Evolutionary conservation across 2,113 vertebrate genomes (phyloP), one percentile per base, ranked within the genome.

Genomic region (Neolamprologus variostigma): DNA sequence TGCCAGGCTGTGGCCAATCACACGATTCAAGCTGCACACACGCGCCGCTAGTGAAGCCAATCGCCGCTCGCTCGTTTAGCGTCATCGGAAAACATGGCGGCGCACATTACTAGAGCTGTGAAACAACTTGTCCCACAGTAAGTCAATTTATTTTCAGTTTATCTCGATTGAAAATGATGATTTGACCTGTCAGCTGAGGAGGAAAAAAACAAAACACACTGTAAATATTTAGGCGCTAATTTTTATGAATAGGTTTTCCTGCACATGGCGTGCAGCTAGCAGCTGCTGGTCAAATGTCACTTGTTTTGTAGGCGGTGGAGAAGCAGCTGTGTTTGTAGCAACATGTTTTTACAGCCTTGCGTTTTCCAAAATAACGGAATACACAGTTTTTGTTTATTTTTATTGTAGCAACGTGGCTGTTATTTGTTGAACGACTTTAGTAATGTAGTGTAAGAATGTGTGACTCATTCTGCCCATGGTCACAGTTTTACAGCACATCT

Each of bases 31-130:
- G 1, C n/a, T 7, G 9, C 8, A 21, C 4, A 54, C 9, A 21
- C 17, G 28, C 45, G 19, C 28, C 1, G 2, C n/a, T 28, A 2
- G 5, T 3, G 4, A 33, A 91, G 50, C 96, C 96, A 96, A 96
- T 96, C 9, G 81, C 13, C 7, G 84, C 13, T n/a, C 2, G 6
- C 8, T 33, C 4, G 40, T 17, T 11, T 12, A 2, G 4, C 89
- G 87, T 85, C 90, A 87, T 40, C 11, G 8, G 35, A 21, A 92
- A 97, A 95, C 76, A 97, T 97, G 96, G 96, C 96, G 91, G 94
- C 94, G 76, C 87, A 80, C 94, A 88, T 95, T 5, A 79, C 23
- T 51, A 80, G 91, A 85, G 54, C 90, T 53, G 83, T 84, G 81
- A 92, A 83, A 79, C 90, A 89, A 86, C 68, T 93, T 59, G 14